Base-by-base conservation (phyloP, 1,140 invertebrate genomes). In the Meloidogyne exigua region DNA sequence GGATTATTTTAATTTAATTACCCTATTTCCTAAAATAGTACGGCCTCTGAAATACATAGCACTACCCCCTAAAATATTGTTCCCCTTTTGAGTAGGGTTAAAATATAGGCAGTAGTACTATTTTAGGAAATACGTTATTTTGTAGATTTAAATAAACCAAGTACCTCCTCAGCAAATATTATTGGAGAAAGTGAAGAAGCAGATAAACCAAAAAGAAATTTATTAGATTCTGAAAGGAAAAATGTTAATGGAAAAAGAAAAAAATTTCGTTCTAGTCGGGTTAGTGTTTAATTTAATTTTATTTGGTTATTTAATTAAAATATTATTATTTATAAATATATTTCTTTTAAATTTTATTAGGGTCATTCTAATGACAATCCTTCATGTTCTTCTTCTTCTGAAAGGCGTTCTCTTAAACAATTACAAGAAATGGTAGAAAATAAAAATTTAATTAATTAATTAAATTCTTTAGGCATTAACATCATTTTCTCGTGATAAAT, bases 401-500 rank as follows among this genome's bases (percentile, higher is more conserved):
- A 75, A 68, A 76, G 75, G 15, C 80, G 84, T 63, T 80, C 78
- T 7, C 76, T 85, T 9, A 84, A 77, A 77, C 76, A 74, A 36
- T 71, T 85, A 23, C 84, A 85, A 70, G 84, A 85, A 79, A 85
- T 85, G 84, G 84, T 82, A 67, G 64, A 63, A 65, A n/a, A 66
- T 26, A 77, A 74, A 63, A 78, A 18, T 57, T 32, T 28, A 67
- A n/a, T 18, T 4, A 49, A 62, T n/a, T 32, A 62, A 76, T 75
- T 65, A 66, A 25, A 18, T 15, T 42, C 23, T 83, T 77, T 66
- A 86, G 85, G 85, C 85, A 13, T 68, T 86, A 66, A 86, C 85
- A 25, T 83, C 85, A 72, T 86, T 86, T 72, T 79, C 79, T 42
- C 75, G 84, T 21, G 84, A 85, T 66, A 87, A 86, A 68, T 87